Evolutionary conservation across 1,140 invertebrate genomes (phyloP), one percentile per base, ranked within the genome.

Genomic region (Zophobas morio): DNA sequence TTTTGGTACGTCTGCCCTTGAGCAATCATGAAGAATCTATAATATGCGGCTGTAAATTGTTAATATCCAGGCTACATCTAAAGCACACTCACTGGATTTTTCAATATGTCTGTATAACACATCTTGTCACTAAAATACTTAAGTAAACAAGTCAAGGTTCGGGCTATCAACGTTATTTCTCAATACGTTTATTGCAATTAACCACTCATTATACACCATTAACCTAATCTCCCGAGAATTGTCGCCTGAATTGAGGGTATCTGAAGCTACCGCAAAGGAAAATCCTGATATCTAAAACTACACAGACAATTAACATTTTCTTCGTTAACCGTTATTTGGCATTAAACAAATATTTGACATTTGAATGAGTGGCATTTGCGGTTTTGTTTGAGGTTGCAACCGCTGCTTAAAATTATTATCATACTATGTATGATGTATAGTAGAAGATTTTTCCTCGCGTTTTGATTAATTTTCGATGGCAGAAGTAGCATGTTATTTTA

Each of bases 1-100:
- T 82, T 82, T 82, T 81, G 80, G 82, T 81, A 79, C 75, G 80
- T 82, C 80, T 81, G 82, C 82, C 82, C 82, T 82, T 81, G 82
- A 82, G 82, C 79, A 75, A 78, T 79, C 79, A 77, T 79, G 77
- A 81, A 79, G 73, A 81, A 80, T 81, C 78, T 80, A 75, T 80
- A 81, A 80, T 81, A 81, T 81, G 80, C 73, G 70, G 78, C 79
- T 75, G 53, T 74, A 66, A 57, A 78, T 78, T 60, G 72, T 74
- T 74, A 73, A 78, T 78, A 74, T 74, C 76, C 76, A 74, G 76
- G 35, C 71, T 78, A 74, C 54, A 78, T 63, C 60, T 2, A 74
- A 57, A 42, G 1, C 60, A 40, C 37, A 66, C 60, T 66, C 60
- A 32, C 32, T 32, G 60, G 40, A 66, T 66, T 66, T 66, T 40